phyloP scores from a whole-genome alignment of 2,888 invertebrate genomes.

The Acrocyrtus sp. region DNA sequence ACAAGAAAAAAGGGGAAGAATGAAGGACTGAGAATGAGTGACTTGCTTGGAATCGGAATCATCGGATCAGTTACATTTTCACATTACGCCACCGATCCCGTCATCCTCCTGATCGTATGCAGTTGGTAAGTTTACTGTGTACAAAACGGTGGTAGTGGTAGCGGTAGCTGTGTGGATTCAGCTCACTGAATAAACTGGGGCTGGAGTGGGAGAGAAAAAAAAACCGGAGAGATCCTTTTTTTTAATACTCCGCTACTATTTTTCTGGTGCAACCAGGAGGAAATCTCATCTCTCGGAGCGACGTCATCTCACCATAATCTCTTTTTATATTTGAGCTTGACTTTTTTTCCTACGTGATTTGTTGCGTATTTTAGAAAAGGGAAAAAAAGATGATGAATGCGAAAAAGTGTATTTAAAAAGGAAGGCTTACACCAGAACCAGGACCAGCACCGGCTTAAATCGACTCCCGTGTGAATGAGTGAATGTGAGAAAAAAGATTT shows the following conservation, averaged over 20 bases:
- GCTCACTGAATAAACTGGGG: constrained; percentile 28
- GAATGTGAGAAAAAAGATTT: too few relatives aligned
- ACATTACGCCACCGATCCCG: constrained; percentile 18
- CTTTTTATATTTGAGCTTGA: neutral
- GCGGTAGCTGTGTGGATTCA: constrained; percentile 32
- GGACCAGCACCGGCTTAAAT: too few relatives aligned
- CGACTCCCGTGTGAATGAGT: neutral
- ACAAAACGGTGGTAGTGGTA: neutral
- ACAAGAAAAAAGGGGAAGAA: constrained; percentile 2
- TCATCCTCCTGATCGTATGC: neutral
- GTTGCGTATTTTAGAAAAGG: neutral
- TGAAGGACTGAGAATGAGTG: neutral
- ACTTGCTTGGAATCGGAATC: constrained; percentile 2
- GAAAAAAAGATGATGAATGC: neutral
- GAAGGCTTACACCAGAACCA: too few relatives aligned
- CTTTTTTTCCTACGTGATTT: neutral
- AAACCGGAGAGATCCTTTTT: neutral
- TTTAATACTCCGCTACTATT: neutral
- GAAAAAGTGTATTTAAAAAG: too few relatives aligned
- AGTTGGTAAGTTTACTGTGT: neutral
- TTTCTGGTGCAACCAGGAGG: constrained; percentile 34
- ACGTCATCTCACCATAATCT: constrained; percentile 8
- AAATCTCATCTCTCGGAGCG: constrained; percentile 36
- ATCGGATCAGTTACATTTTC: constrained; percentile 28
- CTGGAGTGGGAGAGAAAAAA: neutral